phyloP scores from a whole-genome alignment of 2,888 invertebrate genomes.

The Andrena fulva region DNA sequence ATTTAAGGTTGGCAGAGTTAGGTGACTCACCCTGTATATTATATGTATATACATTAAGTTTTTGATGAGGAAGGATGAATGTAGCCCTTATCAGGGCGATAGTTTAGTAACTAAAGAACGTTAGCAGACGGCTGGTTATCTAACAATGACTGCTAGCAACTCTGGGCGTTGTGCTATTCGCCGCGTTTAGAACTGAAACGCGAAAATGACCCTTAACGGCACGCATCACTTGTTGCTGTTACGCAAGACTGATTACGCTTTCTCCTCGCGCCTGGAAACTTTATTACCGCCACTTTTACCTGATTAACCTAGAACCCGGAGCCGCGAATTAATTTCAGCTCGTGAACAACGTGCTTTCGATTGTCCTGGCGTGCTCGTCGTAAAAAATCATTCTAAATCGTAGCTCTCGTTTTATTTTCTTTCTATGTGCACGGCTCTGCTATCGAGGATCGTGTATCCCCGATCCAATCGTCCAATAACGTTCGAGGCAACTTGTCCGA shows the following conservation, averaged over 20 bases:
- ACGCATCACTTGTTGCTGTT: constrained; percentile 35
- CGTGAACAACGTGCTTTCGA: background rate
- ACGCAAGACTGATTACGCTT: constrained; percentile 44
- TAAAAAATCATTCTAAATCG: background rate
- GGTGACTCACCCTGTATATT: no score
- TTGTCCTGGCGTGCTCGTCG: background rate
- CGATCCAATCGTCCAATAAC: background rate
- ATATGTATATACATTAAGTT: no score
- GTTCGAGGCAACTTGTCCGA: constrained; percentile 1
- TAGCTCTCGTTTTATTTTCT: background rate
- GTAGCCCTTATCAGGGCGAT: no score
- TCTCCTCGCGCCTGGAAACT: constrained; percentile 31
- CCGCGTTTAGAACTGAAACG: background rate
- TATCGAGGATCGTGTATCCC: background rate
- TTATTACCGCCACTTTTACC: constrained; percentile 17
- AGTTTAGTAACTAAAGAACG: no score
- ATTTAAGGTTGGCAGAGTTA: no score
- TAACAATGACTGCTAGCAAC: no score
- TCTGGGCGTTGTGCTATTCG: no score
- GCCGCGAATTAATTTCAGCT: constrained; percentile 1
- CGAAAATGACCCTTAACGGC: constrained; percentile 17
- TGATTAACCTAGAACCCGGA: background rate
- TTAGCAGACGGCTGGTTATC: no score
- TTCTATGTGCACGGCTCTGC: background rate
- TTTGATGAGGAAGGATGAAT: no score